Conservation (phyloP, 1,140 invertebrate species). For the Drosophila ohnishii region DNA sequence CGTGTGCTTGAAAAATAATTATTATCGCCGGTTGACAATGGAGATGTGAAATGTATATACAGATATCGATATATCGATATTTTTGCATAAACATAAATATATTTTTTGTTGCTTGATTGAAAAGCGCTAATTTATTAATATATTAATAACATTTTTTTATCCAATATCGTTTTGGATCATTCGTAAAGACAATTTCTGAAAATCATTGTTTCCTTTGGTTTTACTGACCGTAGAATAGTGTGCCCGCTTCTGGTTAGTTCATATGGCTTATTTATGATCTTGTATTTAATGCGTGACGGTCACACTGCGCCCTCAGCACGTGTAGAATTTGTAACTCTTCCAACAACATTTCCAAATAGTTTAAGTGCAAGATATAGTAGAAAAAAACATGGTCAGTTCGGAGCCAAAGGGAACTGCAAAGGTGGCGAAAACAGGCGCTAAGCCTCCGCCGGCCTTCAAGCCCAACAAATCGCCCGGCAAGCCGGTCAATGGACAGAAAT, state of each 20-base stretch:
- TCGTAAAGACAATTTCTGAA: too few relatives aligned
- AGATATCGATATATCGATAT: too few relatives aligned
- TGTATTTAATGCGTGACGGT: neutral
- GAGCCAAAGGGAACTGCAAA: constrained; percentile 29
- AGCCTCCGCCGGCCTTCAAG: constrained; percentile 19
- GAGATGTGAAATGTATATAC: too few relatives aligned
- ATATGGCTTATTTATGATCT: neutral
- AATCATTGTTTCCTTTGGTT: too few relatives aligned
- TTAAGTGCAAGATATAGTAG: neutral
- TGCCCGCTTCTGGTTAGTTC: neutral
- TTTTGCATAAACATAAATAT: too few relatives aligned
- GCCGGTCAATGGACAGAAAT: constrained; percentile 17
- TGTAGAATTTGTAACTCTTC: constrained; percentile 16
- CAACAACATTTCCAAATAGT: constrained; percentile 22
- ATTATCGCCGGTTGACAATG: neutral
- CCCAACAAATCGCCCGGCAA: constrained; percentile 14
- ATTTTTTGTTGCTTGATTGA: too few relatives aligned
- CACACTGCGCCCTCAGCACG: constrained; percentile 31
- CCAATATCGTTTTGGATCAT: too few relatives aligned
- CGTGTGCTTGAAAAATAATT: neutral
- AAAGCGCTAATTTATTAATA: too few relatives aligned
- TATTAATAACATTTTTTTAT: too few relatives aligned
- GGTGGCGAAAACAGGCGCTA: constrained; percentile 3
- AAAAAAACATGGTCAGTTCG: constrained; percentile 36
- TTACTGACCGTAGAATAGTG: too few relatives aligned